Percentiles rank a stretch among this genome's conserved stretches.
Conservation (phyloP, 2,113 vertebrate genomes). For the Ictidomys tridecemlineatus region DNA sequence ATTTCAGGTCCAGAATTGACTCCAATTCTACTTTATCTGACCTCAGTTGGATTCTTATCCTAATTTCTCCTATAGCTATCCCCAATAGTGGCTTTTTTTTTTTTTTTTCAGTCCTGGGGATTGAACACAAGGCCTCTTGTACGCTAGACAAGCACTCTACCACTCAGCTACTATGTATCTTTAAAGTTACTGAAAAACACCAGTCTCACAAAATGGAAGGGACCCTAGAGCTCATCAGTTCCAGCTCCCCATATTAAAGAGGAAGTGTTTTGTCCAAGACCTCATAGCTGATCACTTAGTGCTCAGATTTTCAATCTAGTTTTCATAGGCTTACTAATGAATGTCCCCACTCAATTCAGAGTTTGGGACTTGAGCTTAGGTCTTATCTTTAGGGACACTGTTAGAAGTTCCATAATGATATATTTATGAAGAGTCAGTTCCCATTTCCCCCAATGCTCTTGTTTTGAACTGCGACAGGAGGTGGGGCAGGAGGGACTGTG, state of each 20-base stretch:
- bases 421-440: not conserved
- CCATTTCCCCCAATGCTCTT: not conserved
- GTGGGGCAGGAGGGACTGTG: not conserved
- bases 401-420: slow-evolving; percentile 8
- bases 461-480: not conserved
- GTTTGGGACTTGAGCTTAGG: not conserved
- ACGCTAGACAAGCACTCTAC: too few relatives aligned
- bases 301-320: not conserved
- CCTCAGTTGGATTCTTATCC: not conserved
- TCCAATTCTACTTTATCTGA: not conserved
- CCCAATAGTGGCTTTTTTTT: not conserved
- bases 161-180: too few relatives aligned
- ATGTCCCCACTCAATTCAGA: not conserved
- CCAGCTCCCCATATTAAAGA: not conserved
- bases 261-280: not conserved
- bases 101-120: too few relatives aligned
- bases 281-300: not conserved
- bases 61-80: not conserved
- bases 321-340: not conserved
- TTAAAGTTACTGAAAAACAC: not conserved
- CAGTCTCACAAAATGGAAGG: not conserved
- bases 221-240: not conserved
- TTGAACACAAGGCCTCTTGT: too few relatives aligned
- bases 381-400: not conserved
- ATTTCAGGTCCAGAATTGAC: not conserved